These are phyloP conservation scores for Silurus asotus DNA, from an alignment of 2,113 vertebrate species.

Conservation along the genomic window DNA sequence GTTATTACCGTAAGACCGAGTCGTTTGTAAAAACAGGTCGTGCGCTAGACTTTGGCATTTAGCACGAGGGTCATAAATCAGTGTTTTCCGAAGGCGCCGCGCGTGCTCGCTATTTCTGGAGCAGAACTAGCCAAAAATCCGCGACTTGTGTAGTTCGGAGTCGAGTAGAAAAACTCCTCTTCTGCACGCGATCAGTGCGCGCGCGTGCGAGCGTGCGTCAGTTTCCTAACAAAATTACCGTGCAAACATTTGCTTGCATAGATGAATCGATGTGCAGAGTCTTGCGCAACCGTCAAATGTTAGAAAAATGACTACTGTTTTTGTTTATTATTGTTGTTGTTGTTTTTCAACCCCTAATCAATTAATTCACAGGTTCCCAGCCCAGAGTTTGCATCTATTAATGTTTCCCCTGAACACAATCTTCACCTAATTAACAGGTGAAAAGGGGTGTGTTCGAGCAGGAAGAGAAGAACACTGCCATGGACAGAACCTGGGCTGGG, in stretches of 20 bases:
- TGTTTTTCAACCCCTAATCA: too few species aligned
- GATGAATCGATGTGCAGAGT: too few species aligned
- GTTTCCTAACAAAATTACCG: too few species aligned
- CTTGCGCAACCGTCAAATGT: neutral
- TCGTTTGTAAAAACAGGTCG: constrained; percentile 15
- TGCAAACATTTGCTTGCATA: too few species aligned
- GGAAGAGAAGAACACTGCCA: neutral
- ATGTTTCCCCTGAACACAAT: neutral
- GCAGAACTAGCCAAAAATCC: neutral
- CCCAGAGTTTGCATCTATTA: too few species aligned
- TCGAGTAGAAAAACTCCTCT: too few species aligned
- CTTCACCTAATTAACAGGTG: neutral
- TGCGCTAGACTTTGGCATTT: constrained; percentile 63
- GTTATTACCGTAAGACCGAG: neutral
- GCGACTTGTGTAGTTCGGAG: neutral
- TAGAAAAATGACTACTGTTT: neutral
- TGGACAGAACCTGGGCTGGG: neutral
- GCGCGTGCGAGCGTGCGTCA: too few species aligned
- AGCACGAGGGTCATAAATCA: constrained; percentile 70
- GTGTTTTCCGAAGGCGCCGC: constrained; percentile 51
- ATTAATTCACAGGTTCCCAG: neutral
- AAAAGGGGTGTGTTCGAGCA: neutral
- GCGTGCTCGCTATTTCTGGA: constrained; percentile 73
- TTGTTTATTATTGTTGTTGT: neutral
- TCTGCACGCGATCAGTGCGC: too few species aligned